These are phyloP conservation scores for Nemurella pictetii DNA, from an alignment of 2,888 invertebrate genomes.

Conservation along the genomic window DNA sequence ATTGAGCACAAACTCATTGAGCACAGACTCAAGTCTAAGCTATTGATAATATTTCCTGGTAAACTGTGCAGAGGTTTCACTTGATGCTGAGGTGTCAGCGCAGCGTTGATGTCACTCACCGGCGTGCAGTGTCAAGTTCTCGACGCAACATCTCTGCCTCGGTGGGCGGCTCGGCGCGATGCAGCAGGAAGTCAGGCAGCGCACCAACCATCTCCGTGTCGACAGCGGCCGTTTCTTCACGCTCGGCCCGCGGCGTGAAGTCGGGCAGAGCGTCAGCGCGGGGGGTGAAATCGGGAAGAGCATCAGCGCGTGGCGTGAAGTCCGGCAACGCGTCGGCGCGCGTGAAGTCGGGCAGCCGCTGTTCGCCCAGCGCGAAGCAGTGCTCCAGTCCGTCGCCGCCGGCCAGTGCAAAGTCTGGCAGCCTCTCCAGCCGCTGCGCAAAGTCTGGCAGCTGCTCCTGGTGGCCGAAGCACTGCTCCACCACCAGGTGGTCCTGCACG, in stretches of 20 bases:
- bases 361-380: neutral
- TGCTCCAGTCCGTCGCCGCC: neutral
- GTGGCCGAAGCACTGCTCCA: constrained; percentile 66
- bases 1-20: too few species aligned
- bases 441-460: neutral
- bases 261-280: neutral
- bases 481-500: constrained; percentile 85
- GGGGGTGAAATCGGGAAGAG: neutral
- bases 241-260: neutral
- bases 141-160: constrained; percentile 58
- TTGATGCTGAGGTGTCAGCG: too few species aligned
- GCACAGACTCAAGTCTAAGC: too few species aligned
- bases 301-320: neutral
- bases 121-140: constrained; percentile 59
- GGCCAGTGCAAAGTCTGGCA: neutral
- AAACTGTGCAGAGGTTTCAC: too few species aligned
- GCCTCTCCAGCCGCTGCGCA: neutral
- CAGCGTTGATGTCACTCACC: constrained; percentile 48
- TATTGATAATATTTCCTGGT: too few species aligned
- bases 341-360: neutral
- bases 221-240: neutral
- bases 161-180: constrained; percentile 39
- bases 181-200: constrained; percentile 45
- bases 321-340: neutral
- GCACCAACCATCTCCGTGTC: neutral